phyloP scores from a whole-genome alignment of 92 coral and sea anemone genomes.

The Umimayanthus chanpuru region DNA sequence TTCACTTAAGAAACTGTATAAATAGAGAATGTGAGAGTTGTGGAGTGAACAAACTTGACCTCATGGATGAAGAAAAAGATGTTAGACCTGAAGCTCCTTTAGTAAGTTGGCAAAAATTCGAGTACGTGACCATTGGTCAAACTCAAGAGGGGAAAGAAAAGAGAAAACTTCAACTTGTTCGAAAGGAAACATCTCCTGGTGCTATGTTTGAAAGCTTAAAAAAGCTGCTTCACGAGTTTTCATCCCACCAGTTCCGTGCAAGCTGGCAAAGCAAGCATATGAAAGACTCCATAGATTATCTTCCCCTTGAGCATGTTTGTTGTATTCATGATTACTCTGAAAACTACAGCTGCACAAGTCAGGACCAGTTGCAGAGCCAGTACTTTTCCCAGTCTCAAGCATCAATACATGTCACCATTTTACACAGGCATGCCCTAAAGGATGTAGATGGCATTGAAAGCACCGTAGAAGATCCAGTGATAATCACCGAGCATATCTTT shows the following conservation, averaged over 20 bases:
- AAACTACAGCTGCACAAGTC: conserved; percentile 45
- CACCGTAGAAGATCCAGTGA: conserved; percentile 15
- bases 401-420: conserved; percentile 40
- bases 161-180: conserved; percentile 40
- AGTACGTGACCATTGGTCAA: conserved; percentile 37
- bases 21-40: conserved; percentile 50
- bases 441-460: conserved; percentile 44
- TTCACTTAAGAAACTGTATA: conserved; percentile 50
- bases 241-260: conserved; percentile 73
- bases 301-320: conserved; percentile 54
- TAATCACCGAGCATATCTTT: conserved; percentile 48
- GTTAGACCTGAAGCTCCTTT: conserved; percentile 18
- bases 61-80: conserved; percentile 35
- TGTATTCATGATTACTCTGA: conserved; percentile 52
- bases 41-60: conserved; percentile 41
- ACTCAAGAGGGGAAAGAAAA: conserved; percentile 44
- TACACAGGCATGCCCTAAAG: conserved; percentile 43
- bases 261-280: conserved; percentile 68
- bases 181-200: conserved; percentile 31
- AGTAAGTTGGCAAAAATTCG: conserved; percentile 35
- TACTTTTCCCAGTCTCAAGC: conserved; percentile 49
- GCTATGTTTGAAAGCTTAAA: conserved; percentile 39
- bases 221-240: conserved; percentile 37
- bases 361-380: conserved; percentile 35
- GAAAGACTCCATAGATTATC: conserved; percentile 29